Evolutionary conservation across 2,113 vertebrate genomes (phyloP).

Genomic region (Morone saxatilis): DNA sequence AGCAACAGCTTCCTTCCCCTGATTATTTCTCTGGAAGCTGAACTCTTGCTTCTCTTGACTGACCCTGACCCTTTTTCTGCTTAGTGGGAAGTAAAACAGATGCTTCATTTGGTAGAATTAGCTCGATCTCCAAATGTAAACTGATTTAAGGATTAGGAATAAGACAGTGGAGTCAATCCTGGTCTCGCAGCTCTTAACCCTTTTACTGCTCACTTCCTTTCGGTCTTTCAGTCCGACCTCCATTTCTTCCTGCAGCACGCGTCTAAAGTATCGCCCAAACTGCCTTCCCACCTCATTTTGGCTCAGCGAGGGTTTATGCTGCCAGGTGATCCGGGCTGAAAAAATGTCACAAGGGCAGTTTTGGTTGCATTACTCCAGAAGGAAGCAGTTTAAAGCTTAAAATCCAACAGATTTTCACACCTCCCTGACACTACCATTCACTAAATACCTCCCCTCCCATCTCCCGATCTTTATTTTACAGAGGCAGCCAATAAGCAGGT

Average conservation of each 20-base stretch:
- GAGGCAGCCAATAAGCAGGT: no score
- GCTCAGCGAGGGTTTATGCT: not conserved
- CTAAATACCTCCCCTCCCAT: not conserved
- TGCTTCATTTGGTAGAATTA: slow-evolving; percentile 59
- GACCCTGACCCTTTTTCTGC: slow-evolving; percentile 31
- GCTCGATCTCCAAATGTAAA: slow-evolving; percentile 56
- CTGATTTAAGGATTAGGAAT: slow-evolving; percentile 69
- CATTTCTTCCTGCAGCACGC: not conserved
- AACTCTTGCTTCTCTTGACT: slow-evolving; percentile 32
- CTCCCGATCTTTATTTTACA: no score
- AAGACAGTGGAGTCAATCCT: slow-evolving; percentile 17
- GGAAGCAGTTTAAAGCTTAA: slow-evolving; percentile 24
- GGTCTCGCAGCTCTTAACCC: slow-evolving; percentile 18
- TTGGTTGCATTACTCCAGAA: slow-evolving; percentile 11
- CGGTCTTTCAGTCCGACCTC: not conserved
- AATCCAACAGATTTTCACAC: slow-evolving; percentile 46
- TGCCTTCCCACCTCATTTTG: not conserved
- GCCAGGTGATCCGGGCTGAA: not conserved
- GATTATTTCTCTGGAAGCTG: slow-evolving; percentile 30
- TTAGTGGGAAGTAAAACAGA: slow-evolving; percentile 50
- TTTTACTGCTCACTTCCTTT: slow-evolving; percentile 12
- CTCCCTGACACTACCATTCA: not conserved
- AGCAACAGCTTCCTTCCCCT: slow-evolving; percentile 25
- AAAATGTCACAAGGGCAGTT: slow-evolving; percentile 27
- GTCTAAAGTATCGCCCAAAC: slow-evolving; percentile 6